A percentile compares a stretch with the other conserved stretches of the same genome.
These are phyloP conservation scores for Dicranocentrus wangi DNA, from an alignment of 2,888 invertebrate genomes.

Conservation along the genomic window DNA sequence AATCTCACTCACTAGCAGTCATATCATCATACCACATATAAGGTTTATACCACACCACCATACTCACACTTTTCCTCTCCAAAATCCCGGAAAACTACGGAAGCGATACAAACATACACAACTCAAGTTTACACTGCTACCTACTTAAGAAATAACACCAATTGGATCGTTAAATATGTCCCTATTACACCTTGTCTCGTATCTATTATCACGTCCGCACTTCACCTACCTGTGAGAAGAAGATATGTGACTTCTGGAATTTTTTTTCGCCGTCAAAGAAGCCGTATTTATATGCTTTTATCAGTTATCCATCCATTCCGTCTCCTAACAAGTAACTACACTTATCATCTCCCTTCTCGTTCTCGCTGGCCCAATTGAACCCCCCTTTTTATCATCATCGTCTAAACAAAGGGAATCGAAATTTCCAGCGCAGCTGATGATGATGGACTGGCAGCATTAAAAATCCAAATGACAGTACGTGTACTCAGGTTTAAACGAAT, in stretches of 20 bases:
- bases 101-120: too few species aligned
- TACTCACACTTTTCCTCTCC: not conserved
- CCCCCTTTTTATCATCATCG: too few species aligned
- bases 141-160: constrained; percentile 6
- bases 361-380: too few species aligned
- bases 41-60: too few species aligned
- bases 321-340: not conserved
- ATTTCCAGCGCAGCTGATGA: too few species aligned
- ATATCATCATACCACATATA: too few species aligned
- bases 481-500: too few species aligned
- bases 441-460: too few species aligned
- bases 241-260: constrained; percentile 42
- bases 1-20: not conserved
- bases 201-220: constrained; percentile 18
- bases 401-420: too few species aligned
- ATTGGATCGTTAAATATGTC: constrained; percentile 25
- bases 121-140: not conserved
- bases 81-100: too few species aligned
- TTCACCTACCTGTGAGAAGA: constrained; percentile 6
- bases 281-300: not conserved
- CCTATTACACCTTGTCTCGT: constrained; percentile 50
- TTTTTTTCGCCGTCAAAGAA: constrained; percentile 5
- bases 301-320: constrained; percentile 13
- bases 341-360: not conserved
- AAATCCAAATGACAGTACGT: too few species aligned